Conservation (phyloP, 1,140 invertebrate genomes). For the Oppia nitens region DNA sequence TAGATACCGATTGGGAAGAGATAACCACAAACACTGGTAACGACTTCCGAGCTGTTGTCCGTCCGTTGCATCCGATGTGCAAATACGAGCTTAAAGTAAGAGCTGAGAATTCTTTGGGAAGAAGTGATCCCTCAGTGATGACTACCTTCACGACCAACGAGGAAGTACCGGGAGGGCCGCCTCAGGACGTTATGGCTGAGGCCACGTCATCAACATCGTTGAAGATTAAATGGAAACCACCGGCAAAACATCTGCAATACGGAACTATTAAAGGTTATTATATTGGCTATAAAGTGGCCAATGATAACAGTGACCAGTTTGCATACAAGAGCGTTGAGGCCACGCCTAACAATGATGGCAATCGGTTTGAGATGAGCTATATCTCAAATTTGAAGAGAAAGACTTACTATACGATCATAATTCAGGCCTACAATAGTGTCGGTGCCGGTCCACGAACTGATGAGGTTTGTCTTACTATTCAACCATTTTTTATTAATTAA, state of each 20-base stretch:
- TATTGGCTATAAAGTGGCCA: slow-evolving; percentile 17
- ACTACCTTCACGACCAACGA: slow-evolving; percentile 61
- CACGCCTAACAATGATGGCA: slow-evolving; percentile 23
- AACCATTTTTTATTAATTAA: slow-evolving; percentile 65
- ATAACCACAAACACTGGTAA: slow-evolving; percentile 3
- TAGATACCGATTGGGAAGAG: slow-evolving; percentile 4
- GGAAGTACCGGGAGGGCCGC: slow-evolving; percentile 36
- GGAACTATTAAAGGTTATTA: slow-evolving; percentile 44
- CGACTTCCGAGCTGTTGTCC: slow-evolving; percentile 48
- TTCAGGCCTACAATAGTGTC: slow-evolving; percentile 30
- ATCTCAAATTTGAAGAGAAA: slow-evolving; percentile 13
- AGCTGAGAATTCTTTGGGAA: slow-evolving; percentile 91
- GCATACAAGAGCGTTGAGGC: slow-evolving; percentile 15
- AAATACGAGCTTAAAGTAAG: slow-evolving; percentile 89
- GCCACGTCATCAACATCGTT: slow-evolving; percentile 17
- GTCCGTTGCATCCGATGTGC: slow-evolving; percentile 61
- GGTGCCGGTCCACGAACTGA: slow-evolving; percentile 30
- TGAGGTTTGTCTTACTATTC: slow-evolving; percentile 13
- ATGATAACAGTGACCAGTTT: slow-evolving; percentile 11
- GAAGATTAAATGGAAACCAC: slow-evolving; percentile 29
- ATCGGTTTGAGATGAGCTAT: slow-evolving; percentile 28
- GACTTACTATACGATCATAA: slow-evolving; percentile 18
- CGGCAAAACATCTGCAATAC: slow-evolving; percentile 11
- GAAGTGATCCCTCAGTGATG: slow-evolving; percentile 73
- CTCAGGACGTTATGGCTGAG: slow-evolving; percentile 9